Evolutionary conservation across 2,797 vertebrate species (phyloP).

Genomic region (Parotocinclus haroldoi): DNA sequence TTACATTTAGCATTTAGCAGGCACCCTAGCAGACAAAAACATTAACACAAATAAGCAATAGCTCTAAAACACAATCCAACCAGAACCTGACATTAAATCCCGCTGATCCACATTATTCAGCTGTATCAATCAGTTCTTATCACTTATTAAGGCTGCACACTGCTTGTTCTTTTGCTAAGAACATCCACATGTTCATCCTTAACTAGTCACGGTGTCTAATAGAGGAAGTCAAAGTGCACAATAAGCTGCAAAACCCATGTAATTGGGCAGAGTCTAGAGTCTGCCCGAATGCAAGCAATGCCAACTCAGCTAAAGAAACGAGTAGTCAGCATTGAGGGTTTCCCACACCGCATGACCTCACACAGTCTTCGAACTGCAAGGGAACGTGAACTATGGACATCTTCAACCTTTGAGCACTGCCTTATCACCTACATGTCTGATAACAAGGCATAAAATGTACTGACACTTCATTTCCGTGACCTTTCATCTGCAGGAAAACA

Average conservation of each 20-base stretch:
- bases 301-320: slow-evolving; percentile 27
- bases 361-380: background rate
- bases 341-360: slow-evolving; percentile 3
- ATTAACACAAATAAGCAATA: too few species aligned
- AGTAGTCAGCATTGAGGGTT: slow-evolving; percentile 11
- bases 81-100: too few species aligned
- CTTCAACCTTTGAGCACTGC: slow-evolving; percentile 55
- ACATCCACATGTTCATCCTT: slow-evolving; percentile 28
- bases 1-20: too few species aligned
- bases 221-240: slow-evolving; percentile 14
- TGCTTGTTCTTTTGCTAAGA: slow-evolving; percentile 35
- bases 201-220: background rate
- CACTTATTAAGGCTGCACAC: slow-evolving; percentile 52
- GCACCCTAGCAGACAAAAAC: too few species aligned
- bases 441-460: slow-evolving; percentile 29
- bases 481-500: slow-evolving; percentile 15
- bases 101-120: slow-evolving; percentile 24
- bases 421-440: slow-evolving; percentile 48
- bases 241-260: slow-evolving; percentile 20
- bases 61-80: too few species aligned
- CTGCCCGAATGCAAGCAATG: slow-evolving; percentile 19
- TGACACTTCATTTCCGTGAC: slow-evolving; percentile 12
- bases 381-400: slow-evolving; percentile 26
- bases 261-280: slow-evolving; percentile 40
- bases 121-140: slow-evolving; percentile 53